These are phyloP conservation scores for Leiothrix lutea DNA, from an alignment of 2,113 vertebrate species.

Conservation along the genomic window DNA sequence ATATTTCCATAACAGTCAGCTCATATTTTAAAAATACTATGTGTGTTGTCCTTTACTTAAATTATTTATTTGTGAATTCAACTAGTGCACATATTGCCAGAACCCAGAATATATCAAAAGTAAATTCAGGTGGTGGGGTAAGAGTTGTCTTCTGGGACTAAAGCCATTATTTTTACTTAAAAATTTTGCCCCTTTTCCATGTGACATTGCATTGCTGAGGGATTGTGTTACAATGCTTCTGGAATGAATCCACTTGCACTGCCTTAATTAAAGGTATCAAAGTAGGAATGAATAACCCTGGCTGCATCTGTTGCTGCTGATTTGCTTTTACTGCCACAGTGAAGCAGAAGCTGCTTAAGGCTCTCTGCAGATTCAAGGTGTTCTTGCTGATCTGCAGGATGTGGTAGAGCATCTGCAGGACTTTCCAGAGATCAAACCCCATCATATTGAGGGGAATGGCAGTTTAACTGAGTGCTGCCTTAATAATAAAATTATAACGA, in stretches of 20 bases:
- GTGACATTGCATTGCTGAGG: background rate
- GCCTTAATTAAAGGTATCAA: constrained; percentile 35
- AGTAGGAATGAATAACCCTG: background rate
- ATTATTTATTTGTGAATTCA: constrained; percentile 32
- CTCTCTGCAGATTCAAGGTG: background rate
- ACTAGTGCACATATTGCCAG: background rate
- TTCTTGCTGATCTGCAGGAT: background rate
- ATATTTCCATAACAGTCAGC: constrained; percentile 4
- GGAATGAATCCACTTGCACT: constrained; percentile 32
- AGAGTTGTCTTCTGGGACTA: background rate
- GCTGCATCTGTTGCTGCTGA: constrained; percentile 3
- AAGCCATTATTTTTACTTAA: background rate
- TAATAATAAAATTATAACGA: background rate
- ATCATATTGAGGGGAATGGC: background rate
- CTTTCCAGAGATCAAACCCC: background rate
- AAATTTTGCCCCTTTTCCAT: background rate
- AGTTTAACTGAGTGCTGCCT: background rate
- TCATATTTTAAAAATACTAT: constrained; percentile 2
- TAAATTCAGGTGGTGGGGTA: background rate
- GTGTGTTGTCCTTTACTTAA: background rate
- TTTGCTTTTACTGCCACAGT: background rate
- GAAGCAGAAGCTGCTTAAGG: accelerated
- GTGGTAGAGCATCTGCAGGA: background rate
- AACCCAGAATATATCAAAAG: background rate
- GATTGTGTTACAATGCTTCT: constrained; percentile 12